Evolutionary conservation across 2,797 vertebrate genomes (phyloP).

Genomic region (Phoxinus dragarum): DNA sequence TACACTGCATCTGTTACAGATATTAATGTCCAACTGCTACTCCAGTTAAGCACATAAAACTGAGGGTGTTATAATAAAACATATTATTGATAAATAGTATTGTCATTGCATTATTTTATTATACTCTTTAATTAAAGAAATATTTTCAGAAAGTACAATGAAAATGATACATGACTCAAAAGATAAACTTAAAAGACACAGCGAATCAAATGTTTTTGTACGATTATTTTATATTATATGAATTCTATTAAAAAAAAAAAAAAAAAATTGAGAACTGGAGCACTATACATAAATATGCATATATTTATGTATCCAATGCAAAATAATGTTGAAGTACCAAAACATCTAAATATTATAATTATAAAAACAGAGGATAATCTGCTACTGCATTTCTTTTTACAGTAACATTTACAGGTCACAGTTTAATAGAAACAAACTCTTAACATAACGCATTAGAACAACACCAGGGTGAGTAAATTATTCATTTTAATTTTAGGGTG

Average conservation of each 20-base stretch:
- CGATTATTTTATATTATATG: neutral
- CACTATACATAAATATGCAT: neutral
- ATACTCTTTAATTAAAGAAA: neutral
- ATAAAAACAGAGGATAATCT: no score
- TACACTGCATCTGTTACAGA: constrained; percentile 22
- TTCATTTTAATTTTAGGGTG: neutral
- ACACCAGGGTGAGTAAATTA: neutral
- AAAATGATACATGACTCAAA: neutral
- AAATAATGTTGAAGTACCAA: neutral
- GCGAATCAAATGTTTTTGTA: neutral
- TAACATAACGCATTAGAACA: neutral
- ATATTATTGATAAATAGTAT: neutral
- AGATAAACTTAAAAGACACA: neutral
- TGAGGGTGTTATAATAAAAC: neutral
- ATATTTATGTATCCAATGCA: neutral
- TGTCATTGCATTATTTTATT: neutral
- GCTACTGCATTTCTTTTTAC: no score
- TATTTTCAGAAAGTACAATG: neutral
- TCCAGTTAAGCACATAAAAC: neutral
- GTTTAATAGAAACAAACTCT: no score
- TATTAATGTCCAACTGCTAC: neutral
- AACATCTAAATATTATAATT: neutral
- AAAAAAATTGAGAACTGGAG: neutral
- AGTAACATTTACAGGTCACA: no score
- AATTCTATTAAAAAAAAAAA: no score